Evolutionary conservation across 1,140 invertebrate genomes (phyloP), one percentile per base, ranked within the genome.

Genomic region (Teleopsis dalmanni): DNA sequence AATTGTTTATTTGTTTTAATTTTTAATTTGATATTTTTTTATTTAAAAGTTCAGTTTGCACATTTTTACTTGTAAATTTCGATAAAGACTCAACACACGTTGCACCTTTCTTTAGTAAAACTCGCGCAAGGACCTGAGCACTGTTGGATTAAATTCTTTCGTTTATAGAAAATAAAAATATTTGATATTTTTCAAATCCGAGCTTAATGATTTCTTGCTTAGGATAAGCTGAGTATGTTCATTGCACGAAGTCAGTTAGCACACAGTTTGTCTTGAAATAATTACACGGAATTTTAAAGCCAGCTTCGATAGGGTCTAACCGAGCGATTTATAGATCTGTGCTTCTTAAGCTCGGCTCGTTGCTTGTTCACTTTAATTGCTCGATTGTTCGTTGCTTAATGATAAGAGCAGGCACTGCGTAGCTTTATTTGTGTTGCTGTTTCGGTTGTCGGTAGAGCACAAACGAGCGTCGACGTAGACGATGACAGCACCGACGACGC

Each of bases 231-330:
- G 31, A 34, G 37, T 40, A 41, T 53, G 51, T 38, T 53, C 29
- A 53, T 47, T 49, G 47, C 42, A 45, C 47, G 51, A 53, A 53
- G 51, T 49, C 47, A 46, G 51, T 49, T 49, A 21, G 47, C 51
- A 49, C 48, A 53, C 51, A 53, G 48, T 53, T 53, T 41, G 25
- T 33, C 42, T 49, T 22, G 31, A 48, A 48, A 43, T 49, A 42
- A 49, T 49, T 49, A 49, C 51, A 53, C 51, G 42, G 51, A 53
- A 53, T 49, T 53, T 53, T 53, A 53, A 49, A 53, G 36, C 44
- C 47, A 31, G n/a, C n/a, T n/a, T n/a, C n/a, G n/a, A n/a, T 5
- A 10, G 25, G 0, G 31, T 11, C 23, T 47, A 56, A n/a, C 41
- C 33, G 1, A 47, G 46, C n/a, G n/a, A n/a, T n/a, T n/a, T n/a